Percentiles rank a stretch among this genome's conserved stretches.
phyloP scores from a whole-genome alignment of 2,113 vertebrate species.

The Sitta europaea region DNA sequence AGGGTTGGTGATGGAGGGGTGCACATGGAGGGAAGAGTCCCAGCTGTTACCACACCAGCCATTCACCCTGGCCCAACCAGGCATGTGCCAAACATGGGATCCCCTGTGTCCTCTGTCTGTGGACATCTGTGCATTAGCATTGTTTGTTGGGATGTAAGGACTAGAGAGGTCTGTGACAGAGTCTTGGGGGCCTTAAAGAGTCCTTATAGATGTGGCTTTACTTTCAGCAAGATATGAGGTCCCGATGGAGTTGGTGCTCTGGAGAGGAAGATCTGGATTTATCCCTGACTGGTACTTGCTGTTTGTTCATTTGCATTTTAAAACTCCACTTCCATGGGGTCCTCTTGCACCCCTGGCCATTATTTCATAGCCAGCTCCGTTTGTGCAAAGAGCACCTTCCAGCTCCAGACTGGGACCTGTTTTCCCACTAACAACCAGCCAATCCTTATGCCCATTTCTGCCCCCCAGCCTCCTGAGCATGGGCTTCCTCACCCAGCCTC shows the following conservation, averaged over 20 bases:
- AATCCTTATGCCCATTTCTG: not conserved
- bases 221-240: not conserved
- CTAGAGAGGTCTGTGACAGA: not conserved
- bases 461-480: not conserved
- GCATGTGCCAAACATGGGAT: not conserved
- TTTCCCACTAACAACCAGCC: not conserved
- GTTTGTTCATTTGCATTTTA: not conserved
- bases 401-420: not conserved
- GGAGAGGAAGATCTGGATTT: not conserved
- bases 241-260: not conserved
- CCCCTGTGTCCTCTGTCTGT: rapidly evolving
- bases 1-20: not conserved
- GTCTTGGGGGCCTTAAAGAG: not conserved
- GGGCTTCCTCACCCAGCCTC: not conserved
- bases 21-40: not conserved
- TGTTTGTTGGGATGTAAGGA: not conserved
- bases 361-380: not conserved
- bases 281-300: not conserved
- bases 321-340: not conserved
- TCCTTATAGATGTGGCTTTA: not conserved
- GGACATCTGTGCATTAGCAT: not conserved
- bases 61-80: not conserved
- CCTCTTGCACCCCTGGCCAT: not conserved
- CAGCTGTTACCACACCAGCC: not conserved
- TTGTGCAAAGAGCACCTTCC: not conserved